Conservation (phyloP, 2,113 vertebrate species). For the Syngnathoides biaculeatus region DNA sequence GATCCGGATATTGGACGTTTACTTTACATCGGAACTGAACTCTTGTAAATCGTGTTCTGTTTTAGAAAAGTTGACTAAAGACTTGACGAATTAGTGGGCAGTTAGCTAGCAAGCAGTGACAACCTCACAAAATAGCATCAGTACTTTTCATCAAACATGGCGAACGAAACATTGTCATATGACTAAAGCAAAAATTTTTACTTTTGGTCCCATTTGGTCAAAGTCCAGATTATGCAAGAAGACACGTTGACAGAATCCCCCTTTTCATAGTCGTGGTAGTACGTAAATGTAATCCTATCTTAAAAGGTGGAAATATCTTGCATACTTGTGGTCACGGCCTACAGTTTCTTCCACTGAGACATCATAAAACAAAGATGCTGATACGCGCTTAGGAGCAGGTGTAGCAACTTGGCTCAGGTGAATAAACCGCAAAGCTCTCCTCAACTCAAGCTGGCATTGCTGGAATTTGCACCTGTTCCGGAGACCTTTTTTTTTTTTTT, state of each 20-base stretch:
- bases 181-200: no score
- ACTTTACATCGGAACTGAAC: no score
- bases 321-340: not conserved
- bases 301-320: not conserved
- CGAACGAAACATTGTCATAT: no score
- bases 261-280: not conserved
- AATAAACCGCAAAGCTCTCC: conserved; percentile 42
- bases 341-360: not conserved
- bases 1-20: no score
- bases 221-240: not conserved
- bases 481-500: conserved; percentile 19
- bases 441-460: conserved; percentile 54
- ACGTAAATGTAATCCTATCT: not conserved
- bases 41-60: no score
- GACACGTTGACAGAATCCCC: not conserved
- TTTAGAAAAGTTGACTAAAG: no score
- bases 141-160: no score
- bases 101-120: no score
- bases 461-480: conserved; percentile 77
- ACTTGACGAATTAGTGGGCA: no score
- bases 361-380: conserved; percentile 3
- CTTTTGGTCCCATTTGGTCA: no score
- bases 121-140: no score
- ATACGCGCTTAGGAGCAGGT: conserved; percentile 32
- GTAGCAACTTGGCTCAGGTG: conserved; percentile 44